phyloP scores from a whole-genome alignment of 64 coral and sea anemone genomes.

The Montipora sp. region DNA sequence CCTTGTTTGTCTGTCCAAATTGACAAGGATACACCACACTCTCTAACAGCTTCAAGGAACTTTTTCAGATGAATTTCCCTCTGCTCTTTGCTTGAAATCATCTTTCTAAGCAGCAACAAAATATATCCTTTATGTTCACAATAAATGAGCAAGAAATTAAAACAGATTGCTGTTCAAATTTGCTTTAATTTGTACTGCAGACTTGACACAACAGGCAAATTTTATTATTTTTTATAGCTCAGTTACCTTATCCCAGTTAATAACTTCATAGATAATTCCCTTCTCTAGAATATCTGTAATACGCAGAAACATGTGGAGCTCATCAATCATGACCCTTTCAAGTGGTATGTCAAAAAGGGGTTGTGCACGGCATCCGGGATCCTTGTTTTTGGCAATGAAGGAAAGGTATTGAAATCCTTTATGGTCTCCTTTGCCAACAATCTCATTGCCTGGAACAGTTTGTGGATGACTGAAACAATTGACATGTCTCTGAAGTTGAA shows the following conservation, averaged over 20 bases:
- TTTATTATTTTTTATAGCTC: not conserved
- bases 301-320: conserved; percentile 1
- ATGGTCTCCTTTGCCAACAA: conserved; percentile 14
- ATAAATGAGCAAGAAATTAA: not conserved
- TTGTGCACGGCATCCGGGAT: not conserved
- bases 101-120: not conserved
- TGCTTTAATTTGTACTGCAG: too few species aligned
- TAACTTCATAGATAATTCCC: not conserved
- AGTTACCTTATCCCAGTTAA: conserved; percentile 43
- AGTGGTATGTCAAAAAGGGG: conserved; percentile 48
- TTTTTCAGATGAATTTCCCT: not conserved
- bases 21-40: conserved; percentile 44
- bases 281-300: conserved; percentile 33
- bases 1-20: conserved; percentile 54
- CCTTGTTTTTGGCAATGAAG: not conserved
- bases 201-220: not conserved
- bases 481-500: conserved; percentile 11
- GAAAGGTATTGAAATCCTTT: conserved; percentile 21
- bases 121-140: not conserved
- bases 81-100: not conserved
- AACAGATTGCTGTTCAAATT: not conserved
- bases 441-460: conserved; percentile 27
- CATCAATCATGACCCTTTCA: conserved; percentile 15
- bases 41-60: conserved; percentile 12
- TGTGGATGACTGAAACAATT: conserved; percentile 8